These are phyloP conservation scores for Heteractis magnifica DNA, from an alignment of 92 coral and sea anemone species.

Conservation along the genomic window DNA sequence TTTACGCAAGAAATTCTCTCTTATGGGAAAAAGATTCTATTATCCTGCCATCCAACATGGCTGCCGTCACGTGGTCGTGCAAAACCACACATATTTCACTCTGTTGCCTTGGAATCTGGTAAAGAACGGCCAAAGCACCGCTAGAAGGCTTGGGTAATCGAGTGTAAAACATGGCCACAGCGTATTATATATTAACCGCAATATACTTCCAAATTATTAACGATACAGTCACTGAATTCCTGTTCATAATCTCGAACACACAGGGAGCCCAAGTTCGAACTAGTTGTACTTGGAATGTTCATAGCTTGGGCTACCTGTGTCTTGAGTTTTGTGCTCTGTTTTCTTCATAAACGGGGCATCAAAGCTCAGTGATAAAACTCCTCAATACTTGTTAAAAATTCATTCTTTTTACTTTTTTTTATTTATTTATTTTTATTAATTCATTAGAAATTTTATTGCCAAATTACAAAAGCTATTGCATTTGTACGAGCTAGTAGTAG, in stretches of 20 bases:
- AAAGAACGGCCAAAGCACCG: neutral
- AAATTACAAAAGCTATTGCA: too few relatives aligned
- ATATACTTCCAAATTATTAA: neutral
- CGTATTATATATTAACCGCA: neutral
- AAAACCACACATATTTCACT: neutral
- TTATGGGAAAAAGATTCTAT: too few relatives aligned
- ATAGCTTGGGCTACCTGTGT: conserved; percentile 2
- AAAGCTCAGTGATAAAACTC: too few relatives aligned
- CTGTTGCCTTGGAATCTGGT: neutral
- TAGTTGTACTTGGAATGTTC: neutral
- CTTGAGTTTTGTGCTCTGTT: neutral
- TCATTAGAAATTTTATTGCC: too few relatives aligned
- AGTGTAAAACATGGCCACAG: neutral
- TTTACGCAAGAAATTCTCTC: too few relatives aligned
- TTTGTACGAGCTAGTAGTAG: too few relatives aligned
- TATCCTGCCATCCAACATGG: too few relatives aligned
- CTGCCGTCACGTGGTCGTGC: too few relatives aligned
- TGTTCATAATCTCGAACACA: neutral
- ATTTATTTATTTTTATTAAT: too few relatives aligned
- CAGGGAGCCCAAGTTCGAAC: neutral
- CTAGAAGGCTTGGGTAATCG: neutral
- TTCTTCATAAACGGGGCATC: too few relatives aligned
- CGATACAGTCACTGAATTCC: neutral
- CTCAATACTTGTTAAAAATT: too few relatives aligned
- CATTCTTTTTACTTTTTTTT: too few relatives aligned